Percentiles rank a stretch among this genome's conserved stretches.
Evolutionary conservation across 1,140 invertebrate genomes (phyloP).

Genomic region (Tetranychus cinnabarinus): DNA sequence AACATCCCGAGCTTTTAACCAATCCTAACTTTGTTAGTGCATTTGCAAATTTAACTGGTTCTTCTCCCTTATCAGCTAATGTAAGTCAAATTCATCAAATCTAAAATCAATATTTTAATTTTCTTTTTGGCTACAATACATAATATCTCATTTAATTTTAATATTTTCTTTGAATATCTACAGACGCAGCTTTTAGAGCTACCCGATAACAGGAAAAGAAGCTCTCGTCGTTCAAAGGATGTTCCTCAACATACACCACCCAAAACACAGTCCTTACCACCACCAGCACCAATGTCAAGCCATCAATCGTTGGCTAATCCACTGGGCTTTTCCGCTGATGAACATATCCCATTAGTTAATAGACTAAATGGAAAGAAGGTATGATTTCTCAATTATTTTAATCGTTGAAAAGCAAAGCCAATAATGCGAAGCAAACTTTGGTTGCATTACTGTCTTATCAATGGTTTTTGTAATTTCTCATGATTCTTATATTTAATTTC

Average conservation of each 20-base stretch:
- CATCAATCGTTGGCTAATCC: slow-evolving; percentile 26
- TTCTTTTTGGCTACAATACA: slow-evolving; percentile 23
- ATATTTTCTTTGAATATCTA: background rate
- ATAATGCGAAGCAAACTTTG: slow-evolving; percentile 1
- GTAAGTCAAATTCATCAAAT: slow-evolving; percentile 5
- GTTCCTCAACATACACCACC: slow-evolving; percentile 27
- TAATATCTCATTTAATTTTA: slow-evolving; percentile 25
- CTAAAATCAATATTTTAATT: background rate
- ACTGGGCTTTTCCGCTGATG: slow-evolving; percentile 70
- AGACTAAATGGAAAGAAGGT: slow-evolving; percentile 74
- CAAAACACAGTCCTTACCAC: too few relatives aligned
- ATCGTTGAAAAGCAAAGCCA: background rate
- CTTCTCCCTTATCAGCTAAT: slow-evolving; percentile 7
- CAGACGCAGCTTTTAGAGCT: slow-evolving; percentile 14
- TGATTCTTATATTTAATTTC: background rate
- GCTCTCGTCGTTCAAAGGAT: slow-evolving; percentile 36
- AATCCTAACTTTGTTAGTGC: slow-evolving; percentile 12
- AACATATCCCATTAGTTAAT: slow-evolving; percentile 83
- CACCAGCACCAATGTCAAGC: too few relatives aligned
- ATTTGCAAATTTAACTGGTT: slow-evolving; percentile 10
- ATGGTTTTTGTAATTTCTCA: background rate
- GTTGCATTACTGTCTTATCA: too few relatives aligned
- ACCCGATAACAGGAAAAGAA: slow-evolving; percentile 12
- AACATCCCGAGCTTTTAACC: slow-evolving; percentile 24
- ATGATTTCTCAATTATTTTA: slow-evolving; percentile 7